Conservation (phyloP, 2,888 invertebrate species). For the Drosophila greeni region DNA sequence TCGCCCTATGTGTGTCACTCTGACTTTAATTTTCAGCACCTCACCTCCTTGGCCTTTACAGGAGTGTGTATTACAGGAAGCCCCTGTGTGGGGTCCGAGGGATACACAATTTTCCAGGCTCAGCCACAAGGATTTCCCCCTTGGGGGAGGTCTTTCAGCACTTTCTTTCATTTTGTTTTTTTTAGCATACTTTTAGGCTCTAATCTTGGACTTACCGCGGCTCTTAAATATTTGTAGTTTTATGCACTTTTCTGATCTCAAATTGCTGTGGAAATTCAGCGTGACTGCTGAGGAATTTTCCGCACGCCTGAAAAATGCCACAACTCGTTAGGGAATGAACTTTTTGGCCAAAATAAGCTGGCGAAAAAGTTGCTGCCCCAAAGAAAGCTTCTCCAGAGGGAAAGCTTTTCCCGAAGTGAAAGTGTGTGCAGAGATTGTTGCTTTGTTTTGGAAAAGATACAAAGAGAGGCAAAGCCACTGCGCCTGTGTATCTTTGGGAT, state of each 20-base stretch:
- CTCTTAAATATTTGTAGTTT: background rate
- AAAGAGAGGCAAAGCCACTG: conserved; percentile 23
- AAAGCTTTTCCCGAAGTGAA: conserved; percentile 50
- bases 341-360: conserved; percentile 59
- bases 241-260: conserved; percentile 1
- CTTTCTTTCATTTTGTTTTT: too few relatives aligned
- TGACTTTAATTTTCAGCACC: conserved; percentile 27
- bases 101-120: conserved; percentile 66
- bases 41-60: conserved; percentile 13
- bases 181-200: conserved; percentile 7
- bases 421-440: conserved; percentile 68
- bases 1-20: conserved; percentile 32
- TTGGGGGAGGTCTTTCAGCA: conserved; percentile 3
- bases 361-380: conserved; percentile 14
- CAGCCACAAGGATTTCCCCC: conserved; percentile 35
- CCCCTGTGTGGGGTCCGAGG: conserved; percentile 19
- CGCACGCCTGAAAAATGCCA: conserved; percentile 65
- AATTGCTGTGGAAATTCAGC: conserved; percentile 20
- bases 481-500: conserved; percentile 50
- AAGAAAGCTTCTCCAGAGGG: conserved; percentile 15
- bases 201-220: conserved; percentile 22
- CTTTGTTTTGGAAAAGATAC: conserved; percentile 56
- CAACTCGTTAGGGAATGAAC: conserved; percentile 58
- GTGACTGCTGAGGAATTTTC: conserved; percentile 38
- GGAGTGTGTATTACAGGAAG: conserved; percentile 39